Percentiles rank a stretch among this genome's conserved stretches.
These are phyloP conservation scores for Lasiommata megera DNA, from an alignment of 2,888 invertebrate species.

Conservation along the genomic window DNA sequence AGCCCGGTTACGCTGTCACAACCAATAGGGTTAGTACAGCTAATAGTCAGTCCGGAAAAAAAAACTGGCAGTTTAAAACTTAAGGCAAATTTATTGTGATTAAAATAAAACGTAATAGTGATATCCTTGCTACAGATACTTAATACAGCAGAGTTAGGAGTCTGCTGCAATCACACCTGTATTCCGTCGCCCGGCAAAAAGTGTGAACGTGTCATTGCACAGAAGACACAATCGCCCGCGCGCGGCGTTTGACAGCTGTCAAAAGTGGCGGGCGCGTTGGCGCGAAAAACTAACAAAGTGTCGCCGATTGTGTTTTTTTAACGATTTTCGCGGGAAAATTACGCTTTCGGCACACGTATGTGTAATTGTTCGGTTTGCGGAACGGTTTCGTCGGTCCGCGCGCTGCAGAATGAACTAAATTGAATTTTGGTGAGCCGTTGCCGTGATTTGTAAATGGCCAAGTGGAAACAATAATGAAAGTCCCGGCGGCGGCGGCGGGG, in stretches of 20 bases:
- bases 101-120: too few species aligned
- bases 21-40: too few species aligned
- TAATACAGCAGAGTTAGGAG: too few species aligned
- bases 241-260: conserved; percentile 69
- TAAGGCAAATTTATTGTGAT: too few species aligned
- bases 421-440: conserved; percentile 69
- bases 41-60: too few species aligned
- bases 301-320: conserved; percentile 41
- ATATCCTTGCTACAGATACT: too few species aligned
- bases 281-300: conserved; percentile 73
- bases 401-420: conserved; percentile 61
- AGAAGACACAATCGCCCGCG: neutral
- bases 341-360: conserved; percentile 74
- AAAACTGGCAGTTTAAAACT: too few species aligned
- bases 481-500: neutral
- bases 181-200: neutral
- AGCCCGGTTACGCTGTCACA: too few species aligned
- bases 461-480: conserved; percentile 40
- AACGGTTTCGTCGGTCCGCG: conserved; percentile 49
- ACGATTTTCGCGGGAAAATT: conserved; percentile 70
- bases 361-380: conserved; percentile 79
- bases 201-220: neutral
- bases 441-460: conserved; percentile 51
- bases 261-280: conserved; percentile 48
- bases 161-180: too few species aligned